These are phyloP conservation scores for Arctocebus calabarensis DNA, from an alignment of 2,797 vertebrate species.

Conservation along the genomic window DNA sequence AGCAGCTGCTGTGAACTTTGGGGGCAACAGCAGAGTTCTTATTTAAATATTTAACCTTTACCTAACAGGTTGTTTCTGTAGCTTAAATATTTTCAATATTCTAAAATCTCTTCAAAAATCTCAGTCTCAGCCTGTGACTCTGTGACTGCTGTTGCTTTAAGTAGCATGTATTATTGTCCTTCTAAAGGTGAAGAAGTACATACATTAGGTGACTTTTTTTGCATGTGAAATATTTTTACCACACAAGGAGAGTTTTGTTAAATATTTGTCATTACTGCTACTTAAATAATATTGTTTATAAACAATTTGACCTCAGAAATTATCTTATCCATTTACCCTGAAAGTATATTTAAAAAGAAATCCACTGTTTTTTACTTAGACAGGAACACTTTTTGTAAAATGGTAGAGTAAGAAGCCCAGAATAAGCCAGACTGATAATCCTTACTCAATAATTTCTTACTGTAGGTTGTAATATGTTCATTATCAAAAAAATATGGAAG, in stretches of 20 bases:
- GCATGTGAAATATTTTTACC: neutral
- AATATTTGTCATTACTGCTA: neutral
- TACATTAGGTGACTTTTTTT: neutral
- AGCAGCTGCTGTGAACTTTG: neutral
- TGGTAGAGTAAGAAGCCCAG: neutral
- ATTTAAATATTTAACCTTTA: neutral
- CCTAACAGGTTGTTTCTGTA: neutral
- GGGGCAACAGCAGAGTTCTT: neutral
- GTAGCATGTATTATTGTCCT: neutral
- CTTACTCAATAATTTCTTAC: neutral
- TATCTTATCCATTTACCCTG: neutral
- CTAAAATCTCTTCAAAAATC: neutral
- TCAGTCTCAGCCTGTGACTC: neutral
- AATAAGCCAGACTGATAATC: neutral
- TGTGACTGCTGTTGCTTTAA: neutral
- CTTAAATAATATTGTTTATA: neutral
- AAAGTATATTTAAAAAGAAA: neutral
- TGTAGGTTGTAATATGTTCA: neutral
- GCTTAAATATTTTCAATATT: neutral
- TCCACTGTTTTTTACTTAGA: neutral
- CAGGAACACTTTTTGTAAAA: neutral
- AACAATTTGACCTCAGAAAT: neutral
- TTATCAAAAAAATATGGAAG: neutral
- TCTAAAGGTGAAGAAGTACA: neutral
- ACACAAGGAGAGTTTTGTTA: neutral